These are phyloP conservation scores for Sinocyclocheilus maitianheensis DNA, from an alignment of 2,113 vertebrate species.

Conservation along the genomic window DNA sequence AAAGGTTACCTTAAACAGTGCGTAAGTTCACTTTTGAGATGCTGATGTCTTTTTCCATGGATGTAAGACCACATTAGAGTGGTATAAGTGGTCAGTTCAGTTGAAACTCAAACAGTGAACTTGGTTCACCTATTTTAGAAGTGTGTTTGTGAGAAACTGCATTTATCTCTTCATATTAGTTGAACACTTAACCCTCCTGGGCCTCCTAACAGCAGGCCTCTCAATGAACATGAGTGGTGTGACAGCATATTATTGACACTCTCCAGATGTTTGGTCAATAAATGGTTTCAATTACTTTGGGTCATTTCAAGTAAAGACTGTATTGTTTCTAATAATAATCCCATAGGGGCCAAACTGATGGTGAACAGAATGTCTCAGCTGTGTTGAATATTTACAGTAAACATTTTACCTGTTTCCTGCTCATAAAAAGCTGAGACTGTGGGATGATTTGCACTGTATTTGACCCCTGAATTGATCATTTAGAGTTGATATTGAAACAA, in stretches of 20 bases:
- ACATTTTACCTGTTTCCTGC: neutral
- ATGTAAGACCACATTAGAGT: neutral
- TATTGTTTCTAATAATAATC: neutral
- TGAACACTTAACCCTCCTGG: neutral
- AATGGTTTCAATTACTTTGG: neutral
- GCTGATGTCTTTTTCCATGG: neutral
- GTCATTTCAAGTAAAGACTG: neutral
- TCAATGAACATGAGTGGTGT: neutral
- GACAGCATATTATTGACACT: neutral
- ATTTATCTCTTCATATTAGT: neutral
- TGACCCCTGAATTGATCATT: conserved; percentile 2
- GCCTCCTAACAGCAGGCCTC: neutral
- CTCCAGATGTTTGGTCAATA: neutral
- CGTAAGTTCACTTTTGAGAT: neutral
- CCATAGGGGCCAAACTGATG: neutral
- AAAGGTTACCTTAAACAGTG: too few relatives aligned
- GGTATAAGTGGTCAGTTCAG: neutral
- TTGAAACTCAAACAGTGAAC: neutral
- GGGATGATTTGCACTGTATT: neutral
- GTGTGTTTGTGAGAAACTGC: neutral
- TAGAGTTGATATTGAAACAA: neutral
- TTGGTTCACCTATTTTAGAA: neutral
- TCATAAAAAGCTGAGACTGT: neutral
- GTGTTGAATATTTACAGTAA: conserved; percentile 14
- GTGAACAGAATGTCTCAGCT: neutral